Evolutionary conservation across 2,888 invertebrate genomes (phyloP), one percentile per base, ranked within the genome.

Genomic region (Brachyptera putata): DNA sequence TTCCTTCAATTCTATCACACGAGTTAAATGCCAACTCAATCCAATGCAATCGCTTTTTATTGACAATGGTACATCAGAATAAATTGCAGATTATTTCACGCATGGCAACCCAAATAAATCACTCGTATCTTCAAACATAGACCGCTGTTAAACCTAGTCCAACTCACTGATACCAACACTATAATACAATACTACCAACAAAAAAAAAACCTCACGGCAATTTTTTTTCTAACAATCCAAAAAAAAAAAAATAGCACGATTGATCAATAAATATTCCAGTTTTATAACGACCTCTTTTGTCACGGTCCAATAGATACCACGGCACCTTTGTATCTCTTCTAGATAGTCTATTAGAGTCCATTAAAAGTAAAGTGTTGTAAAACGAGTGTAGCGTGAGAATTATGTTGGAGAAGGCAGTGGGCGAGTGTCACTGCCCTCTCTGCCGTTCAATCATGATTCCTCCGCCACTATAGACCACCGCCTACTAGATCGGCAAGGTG

Each of bases 341-440:
- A 7, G n/a, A n/a, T 30, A 24, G 46, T 3, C 24, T 24, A 46
- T 46, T 46, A 46, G 22, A 24, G 1, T n/a, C 46, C 5, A 46
- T 46, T 46, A 46, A 43, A 43, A 18, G n/a, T 30, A 30, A 30
- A 30, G 30, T 30, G 30, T 30, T 30, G 30, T 30, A 30, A 30
- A 30, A 30, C 30, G 30, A 30, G 30, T 11, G 30, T n/a, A 30
- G 30, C 30, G 30, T 30, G 30, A 30, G 30, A 30, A 7, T 30
- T 30, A 30, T 30, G 5, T 30, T 11, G n/a, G n/a, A n/a, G n/a
- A n/a, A n/a, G n/a, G 39, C 21, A 4, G 43, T 43, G 43, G 43
- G 43, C 43, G 43, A 43, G 21, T 43, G 43, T 43, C 43, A 43
- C 43, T 43, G 43, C 43, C 43, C 43, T 39, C 39, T 14, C 4